Conservation (phyloP, 1,140 invertebrate genomes). For the Drosophila rufa region DNA sequence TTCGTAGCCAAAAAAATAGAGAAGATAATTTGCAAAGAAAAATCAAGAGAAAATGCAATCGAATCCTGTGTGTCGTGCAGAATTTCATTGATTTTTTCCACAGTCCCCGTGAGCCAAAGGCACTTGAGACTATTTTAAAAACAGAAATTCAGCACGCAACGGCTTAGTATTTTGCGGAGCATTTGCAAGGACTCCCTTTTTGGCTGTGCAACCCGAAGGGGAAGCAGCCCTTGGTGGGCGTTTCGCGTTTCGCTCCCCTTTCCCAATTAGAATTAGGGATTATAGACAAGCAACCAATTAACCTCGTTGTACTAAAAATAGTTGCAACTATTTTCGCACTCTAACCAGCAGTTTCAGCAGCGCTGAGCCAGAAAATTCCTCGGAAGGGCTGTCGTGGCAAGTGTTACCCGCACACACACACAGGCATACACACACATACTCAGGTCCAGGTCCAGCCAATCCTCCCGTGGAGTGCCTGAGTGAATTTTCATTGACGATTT, state of each 20-base stretch:
- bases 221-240: slow-evolving; percentile 4
- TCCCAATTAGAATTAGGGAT: neutral
- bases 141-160: slow-evolving; percentile 14
- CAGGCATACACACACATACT: slow-evolving; percentile 28
- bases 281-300: slow-evolving; percentile 10
- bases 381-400: slow-evolving; percentile 78
- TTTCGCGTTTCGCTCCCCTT: neutral
- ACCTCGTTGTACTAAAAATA: slow-evolving; percentile 62
- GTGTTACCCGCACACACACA: slow-evolving; percentile 70
- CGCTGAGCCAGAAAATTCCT: slow-evolving; percentile 72
- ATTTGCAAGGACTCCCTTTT: neutral
- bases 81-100: slow-evolving; percentile 79
- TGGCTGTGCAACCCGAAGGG: slow-evolving; percentile 22
- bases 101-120: slow-evolving; percentile 15
- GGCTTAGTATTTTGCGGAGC: slow-evolving; percentile 8
- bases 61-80: slow-evolving; percentile 58
- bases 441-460: slow-evolving; percentile 51
- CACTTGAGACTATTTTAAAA: slow-evolving; percentile 35
- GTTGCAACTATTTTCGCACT: slow-evolving; percentile 73
- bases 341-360: slow-evolving; percentile 49
- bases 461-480: slow-evolving; percentile 44
- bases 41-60: slow-evolving; percentile 3
- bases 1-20: slow-evolving; percentile 7
- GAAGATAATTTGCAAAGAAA: neutral
- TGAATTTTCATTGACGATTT: slow-evolving; percentile 75